Base-by-base conservation (phyloP, 2,113 vertebrate species). In the Daphoenositta chrysoptera region DNA sequence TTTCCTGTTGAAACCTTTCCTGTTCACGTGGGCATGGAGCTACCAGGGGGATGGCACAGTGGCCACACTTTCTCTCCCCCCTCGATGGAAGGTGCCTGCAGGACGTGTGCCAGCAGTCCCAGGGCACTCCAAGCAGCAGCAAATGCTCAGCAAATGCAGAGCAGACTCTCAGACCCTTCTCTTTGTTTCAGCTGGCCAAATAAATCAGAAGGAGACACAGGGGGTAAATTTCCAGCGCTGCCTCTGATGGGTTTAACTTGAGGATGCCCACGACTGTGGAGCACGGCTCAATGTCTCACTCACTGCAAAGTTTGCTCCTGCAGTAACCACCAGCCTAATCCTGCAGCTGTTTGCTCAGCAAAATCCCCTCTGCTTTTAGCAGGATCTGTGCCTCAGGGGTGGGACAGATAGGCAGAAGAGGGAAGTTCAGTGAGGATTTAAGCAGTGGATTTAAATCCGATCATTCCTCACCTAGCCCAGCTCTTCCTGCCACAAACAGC, bases 141-240 rank as follows among this genome's bases (percentile, higher is more conserved):
- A 68, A 83, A 60, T 26, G 26, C 12, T 89, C n/a, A n/a, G n/a
- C n/a, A n/a, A n/a, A n/a, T n/a, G 87, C 92, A 86, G 56, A 60
- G 66, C 72, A 81, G 81, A 2, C 68, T 82, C 68, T 85, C 53
- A 48, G 68, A 61, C 45, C n/a, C 3, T 82, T 72, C 86, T 56
- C 89, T 95, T 89, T 40, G 85, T 89, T 95, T 89, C 95, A 70
- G 72, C 82, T 80, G 91, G 93, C 72, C 92, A 87, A 90, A 93
- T 94, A 93, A 96, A 95, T 89, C 93, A 91, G 56, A 50, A 80
- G 63, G 63, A 66, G 88, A 72, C 81, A 81, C 79, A 17, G 72
- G 89, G 65, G 90, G 71, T 64, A 40, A 53, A 80, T 92, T 94
- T 92, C 39, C 61, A 93, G 66, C 33, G 5, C 35, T 63, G 60